These are phyloP conservation scores for Cancer borealis DNA, from an alignment of 2,888 invertebrate genomes.

Conservation along the genomic window DNA sequence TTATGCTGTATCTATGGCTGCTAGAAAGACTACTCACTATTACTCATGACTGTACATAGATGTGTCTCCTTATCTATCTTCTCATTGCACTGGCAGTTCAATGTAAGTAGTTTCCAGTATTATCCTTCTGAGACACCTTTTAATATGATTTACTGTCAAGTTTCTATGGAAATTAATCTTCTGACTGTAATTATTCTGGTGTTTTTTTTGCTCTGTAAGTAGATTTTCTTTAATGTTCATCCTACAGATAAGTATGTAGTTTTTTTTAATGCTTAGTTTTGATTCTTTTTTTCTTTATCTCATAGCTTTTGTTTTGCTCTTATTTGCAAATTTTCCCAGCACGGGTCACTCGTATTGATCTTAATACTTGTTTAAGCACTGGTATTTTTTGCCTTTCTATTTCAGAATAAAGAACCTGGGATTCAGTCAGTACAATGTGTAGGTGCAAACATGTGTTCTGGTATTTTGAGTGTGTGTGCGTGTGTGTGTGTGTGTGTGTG, in stretches of 20 bases:
- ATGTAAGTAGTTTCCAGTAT: background rate
- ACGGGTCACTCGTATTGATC: background rate
- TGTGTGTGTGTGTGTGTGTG: background rate
- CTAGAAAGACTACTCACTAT: background rate
- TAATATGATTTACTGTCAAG: background rate
- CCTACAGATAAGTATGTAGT: constrained; percentile 25
- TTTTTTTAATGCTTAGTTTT: constrained; percentile 48
- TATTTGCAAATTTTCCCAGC: constrained; percentile 22
- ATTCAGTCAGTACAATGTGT: constrained; percentile 80
- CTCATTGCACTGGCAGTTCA: background rate
- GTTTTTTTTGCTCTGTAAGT: background rate
- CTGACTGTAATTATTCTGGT: background rate
- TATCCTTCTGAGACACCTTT: background rate
- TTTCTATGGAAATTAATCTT: background rate
- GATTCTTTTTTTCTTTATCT: constrained; percentile 29
- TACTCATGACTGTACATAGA: background rate
- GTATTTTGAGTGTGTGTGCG: background rate
- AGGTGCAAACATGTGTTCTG: constrained; percentile 77
- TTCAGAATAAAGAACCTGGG: constrained; percentile 76
- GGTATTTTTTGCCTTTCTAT: constrained; percentile 56
- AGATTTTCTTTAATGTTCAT: background rate
- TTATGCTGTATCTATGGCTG: background rate
- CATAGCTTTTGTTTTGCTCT: constrained; percentile 54
- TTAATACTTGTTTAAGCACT: background rate
- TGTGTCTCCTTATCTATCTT: background rate